phyloP scores from a whole-genome alignment of 1,140 invertebrate genomes.

The Sarcophaga bullata region DNA sequence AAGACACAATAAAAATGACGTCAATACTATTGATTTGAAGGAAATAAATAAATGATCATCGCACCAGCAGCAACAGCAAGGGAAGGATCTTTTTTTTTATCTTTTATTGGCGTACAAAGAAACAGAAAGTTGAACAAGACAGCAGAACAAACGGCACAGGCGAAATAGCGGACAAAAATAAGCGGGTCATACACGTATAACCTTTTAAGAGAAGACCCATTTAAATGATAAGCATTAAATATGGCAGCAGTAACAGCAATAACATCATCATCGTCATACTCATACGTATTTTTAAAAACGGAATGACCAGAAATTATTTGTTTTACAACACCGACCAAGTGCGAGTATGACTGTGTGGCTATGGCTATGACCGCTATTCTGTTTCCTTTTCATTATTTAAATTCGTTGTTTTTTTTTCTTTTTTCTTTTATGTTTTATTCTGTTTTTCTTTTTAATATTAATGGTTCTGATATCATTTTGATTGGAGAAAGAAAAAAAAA shows the following conservation, averaged over 20 bases:
- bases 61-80: not conserved
- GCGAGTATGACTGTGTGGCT: not conserved
- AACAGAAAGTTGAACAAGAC: not conserved
- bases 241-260: slow-evolving; percentile 4
- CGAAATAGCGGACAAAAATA: not conserved
- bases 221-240: slow-evolving; percentile 32
- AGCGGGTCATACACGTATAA: slow-evolving; percentile 37
- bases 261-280: not conserved
- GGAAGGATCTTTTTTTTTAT: not conserved
- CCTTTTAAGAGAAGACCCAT: slow-evolving; percentile 40
- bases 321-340: not conserved
- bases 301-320: slow-evolving; percentile 2
- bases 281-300: too few relatives aligned
- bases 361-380: too few relatives aligned
- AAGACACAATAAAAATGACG: not conserved
- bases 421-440: too few relatives aligned
- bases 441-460: not conserved
- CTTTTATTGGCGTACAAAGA: not conserved
- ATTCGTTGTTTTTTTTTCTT: too few relatives aligned
- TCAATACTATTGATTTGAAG: slow-evolving; percentile 24
- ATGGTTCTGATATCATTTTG: slow-evolving; percentile 13
- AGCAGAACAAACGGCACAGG: not conserved
- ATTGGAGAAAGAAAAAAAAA: not conserved
- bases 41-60: slow-evolving; percentile 32
- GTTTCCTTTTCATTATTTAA: too few relatives aligned